Percentiles rank a stretch among this genome's conserved stretches.
These are phyloP conservation scores for Proterorhinus semilunaris DNA, from an alignment of 2,113 vertebrate species.

Conservation along the genomic window DNA sequence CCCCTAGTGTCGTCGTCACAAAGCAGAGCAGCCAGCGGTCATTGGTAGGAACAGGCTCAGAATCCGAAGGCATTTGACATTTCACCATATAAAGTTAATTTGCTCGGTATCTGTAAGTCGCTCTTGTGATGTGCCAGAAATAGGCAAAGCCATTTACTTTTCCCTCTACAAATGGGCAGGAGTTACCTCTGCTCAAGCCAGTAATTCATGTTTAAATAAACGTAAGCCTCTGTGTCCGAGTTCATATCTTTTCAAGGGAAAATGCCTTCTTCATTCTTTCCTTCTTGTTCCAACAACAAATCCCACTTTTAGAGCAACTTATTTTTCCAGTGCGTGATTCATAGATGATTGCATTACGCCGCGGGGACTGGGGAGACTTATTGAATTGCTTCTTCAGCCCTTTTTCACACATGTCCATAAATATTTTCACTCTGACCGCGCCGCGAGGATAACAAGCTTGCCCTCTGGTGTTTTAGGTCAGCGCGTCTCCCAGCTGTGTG, in stretches of 20 bases:
- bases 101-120: too few species aligned
- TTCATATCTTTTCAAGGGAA: constrained; percentile 20
- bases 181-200: neutral
- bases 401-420: constrained; percentile 15
- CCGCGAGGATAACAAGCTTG: constrained; percentile 24
- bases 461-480: constrained; percentile 78
- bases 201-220: neutral
- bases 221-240: constrained; percentile 11
- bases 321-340: constrained; percentile 56
- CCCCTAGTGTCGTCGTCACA: too few species aligned
- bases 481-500: constrained; percentile 85
- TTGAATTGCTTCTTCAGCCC: constrained; percentile 30
- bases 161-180: too few species aligned
- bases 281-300: constrained; percentile 38
- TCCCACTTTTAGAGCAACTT: constrained; percentile 39
- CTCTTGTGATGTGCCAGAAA: neutral
- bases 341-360: constrained; percentile 47
- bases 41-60: too few species aligned
- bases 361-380: constrained; percentile 17
- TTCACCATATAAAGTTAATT: too few species aligned
- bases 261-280: constrained; percentile 14
- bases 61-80: too few species aligned
- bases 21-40: too few species aligned
- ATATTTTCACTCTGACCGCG: constrained; percentile 14
- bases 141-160: too few species aligned